These are phyloP conservation scores for Picus viridis DNA, from an alignment of 2,797 vertebrate species.

Conservation along the genomic window DNA sequence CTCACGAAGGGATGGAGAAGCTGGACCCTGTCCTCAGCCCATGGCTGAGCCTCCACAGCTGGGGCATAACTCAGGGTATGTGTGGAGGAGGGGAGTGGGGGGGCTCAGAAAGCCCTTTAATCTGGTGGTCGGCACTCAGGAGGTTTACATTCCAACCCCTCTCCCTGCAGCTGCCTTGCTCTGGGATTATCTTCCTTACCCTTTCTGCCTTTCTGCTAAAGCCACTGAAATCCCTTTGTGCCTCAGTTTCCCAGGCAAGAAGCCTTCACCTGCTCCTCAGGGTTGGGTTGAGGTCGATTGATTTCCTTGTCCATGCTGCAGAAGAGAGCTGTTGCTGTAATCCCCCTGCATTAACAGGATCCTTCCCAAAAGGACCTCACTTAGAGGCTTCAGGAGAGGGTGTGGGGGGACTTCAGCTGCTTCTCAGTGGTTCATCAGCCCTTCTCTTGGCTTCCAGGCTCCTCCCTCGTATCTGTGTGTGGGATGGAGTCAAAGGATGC, in stretches of 20 bases:
- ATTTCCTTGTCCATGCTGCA: not conserved
- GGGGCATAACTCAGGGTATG: not conserved
- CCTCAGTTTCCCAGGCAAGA: conserved; percentile 29
- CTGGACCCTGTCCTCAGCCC: not conserved
- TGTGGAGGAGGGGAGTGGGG: no score
- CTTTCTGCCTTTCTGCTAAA: not conserved
- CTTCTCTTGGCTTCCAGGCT: not conserved
- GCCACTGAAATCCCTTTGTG: not conserved
- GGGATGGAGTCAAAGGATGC: not conserved
- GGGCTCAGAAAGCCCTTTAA: accelerated
- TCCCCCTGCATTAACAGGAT: conserved; percentile 20
- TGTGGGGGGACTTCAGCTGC: not conserved
- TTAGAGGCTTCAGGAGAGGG: not conserved
- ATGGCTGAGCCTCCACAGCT: accelerated
- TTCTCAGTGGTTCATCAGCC: not conserved
- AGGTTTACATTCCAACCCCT: not conserved
- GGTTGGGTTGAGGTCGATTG: conserved; percentile 8
- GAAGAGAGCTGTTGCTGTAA: not conserved
- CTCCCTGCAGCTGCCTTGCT: not conserved
- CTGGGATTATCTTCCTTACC: not conserved
- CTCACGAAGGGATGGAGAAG: not conserved
- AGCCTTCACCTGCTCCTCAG: not conserved
- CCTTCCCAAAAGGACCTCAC: not conserved
- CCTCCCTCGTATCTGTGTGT: accelerated
- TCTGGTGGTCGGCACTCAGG: accelerated